A percentile compares a stretch with the other conserved stretches of the same genome.
phyloP scores from a whole-genome alignment of 2,113 vertebrate species.

The Zosterops pallidus region DNA sequence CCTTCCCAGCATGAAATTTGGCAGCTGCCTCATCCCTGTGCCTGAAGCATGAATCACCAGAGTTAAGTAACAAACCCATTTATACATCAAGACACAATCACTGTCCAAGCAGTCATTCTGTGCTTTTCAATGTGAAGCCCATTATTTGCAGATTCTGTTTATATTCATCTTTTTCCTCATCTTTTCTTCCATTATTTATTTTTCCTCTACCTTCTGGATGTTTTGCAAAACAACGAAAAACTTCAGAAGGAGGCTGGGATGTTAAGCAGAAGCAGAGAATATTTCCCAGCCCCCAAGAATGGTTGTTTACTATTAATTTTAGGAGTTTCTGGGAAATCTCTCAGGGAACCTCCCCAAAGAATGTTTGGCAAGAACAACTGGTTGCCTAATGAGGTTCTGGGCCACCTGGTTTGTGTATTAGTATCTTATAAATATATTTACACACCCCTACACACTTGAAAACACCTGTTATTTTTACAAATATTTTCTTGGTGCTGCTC shows the following conservation, averaged over 20 bases:
- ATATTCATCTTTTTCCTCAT: neutral
- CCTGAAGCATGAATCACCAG: slow-evolving; percentile 64
- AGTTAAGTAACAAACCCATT: slow-evolving; percentile 65
- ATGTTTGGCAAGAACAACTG: neutral
- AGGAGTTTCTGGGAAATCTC: slow-evolving; percentile 6
- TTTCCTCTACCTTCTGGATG: neutral
- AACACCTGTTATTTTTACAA: neutral
- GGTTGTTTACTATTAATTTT: slow-evolving; percentile 12
- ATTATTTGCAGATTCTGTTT: neutral
- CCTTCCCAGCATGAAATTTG: slow-evolving; percentile 10
- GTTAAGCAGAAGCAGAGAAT: neutral
- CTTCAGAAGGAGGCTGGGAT: neutral
- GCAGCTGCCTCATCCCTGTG: slow-evolving; percentile 42
- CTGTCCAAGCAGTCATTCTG: slow-evolving; percentile 29
- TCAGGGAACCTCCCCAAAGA: neutral
- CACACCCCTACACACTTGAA: neutral
- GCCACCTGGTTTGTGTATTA: slow-evolving; percentile 9
- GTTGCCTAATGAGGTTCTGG: neutral
- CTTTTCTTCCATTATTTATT: neutral
- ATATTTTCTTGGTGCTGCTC: neutral
- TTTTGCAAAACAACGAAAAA: neutral
- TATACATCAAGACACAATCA: slow-evolving; percentile 21
- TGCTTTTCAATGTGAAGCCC: neutral
- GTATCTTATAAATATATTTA: neutral
- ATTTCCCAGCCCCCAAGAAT: neutral